phyloP scores from a whole-genome alignment of 2,113 vertebrate species.

The Nematolebias whitei region DNA sequence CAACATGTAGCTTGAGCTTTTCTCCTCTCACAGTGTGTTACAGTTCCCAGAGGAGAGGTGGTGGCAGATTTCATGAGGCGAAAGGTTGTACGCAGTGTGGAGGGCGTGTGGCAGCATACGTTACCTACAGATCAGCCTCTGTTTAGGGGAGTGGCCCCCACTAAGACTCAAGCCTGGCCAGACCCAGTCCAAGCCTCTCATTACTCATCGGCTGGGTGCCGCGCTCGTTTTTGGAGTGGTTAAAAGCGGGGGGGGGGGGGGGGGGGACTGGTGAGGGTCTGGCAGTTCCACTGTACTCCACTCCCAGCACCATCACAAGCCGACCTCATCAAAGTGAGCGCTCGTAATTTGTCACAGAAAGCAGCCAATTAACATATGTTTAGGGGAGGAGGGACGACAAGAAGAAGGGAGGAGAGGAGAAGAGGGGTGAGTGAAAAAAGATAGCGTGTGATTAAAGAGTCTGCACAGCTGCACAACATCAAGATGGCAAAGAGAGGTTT shows the following conservation, averaged over 20 bases:
- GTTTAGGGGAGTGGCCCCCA: slow-evolving; percentile 76
- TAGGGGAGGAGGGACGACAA: slow-evolving; percentile 76
- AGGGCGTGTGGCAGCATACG: slow-evolving; percentile 66
- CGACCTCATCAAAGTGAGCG: slow-evolving; percentile 98
- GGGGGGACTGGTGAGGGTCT: slow-evolving; percentile 84
- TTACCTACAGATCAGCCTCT: slow-evolving; percentile 78
- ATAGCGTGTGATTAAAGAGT: slow-evolving; percentile 97
- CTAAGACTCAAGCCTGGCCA: slow-evolving; percentile 78
- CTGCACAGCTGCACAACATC: slow-evolving; percentile 93
- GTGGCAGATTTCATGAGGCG: slow-evolving; percentile 46
- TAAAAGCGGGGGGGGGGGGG: slow-evolving; percentile 49
- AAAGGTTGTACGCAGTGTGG: slow-evolving; percentile 68
- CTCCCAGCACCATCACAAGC: slow-evolving; percentile 92
- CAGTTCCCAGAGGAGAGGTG: slow-evolving; percentile 58
- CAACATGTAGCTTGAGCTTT: slow-evolving; percentile 18
- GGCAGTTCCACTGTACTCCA: slow-evolving; percentile 87
- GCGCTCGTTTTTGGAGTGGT: slow-evolving; percentile 91
- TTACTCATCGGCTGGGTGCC: slow-evolving; percentile 91
- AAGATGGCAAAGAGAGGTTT: slow-evolving; percentile 87
- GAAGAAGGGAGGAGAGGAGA: slow-evolving; percentile 59
- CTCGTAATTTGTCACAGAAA: slow-evolving; percentile 99
- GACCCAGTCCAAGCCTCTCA: slow-evolving; percentile 84
- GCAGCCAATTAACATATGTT: slow-evolving; percentile 99
- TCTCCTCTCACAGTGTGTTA: slow-evolving; percentile 28
- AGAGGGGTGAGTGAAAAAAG: slow-evolving; percentile 83